These are phyloP conservation scores for Tricholauxania praeusta DNA, from an alignment of 2,888 invertebrate species.

Conservation along the genomic window DNA sequence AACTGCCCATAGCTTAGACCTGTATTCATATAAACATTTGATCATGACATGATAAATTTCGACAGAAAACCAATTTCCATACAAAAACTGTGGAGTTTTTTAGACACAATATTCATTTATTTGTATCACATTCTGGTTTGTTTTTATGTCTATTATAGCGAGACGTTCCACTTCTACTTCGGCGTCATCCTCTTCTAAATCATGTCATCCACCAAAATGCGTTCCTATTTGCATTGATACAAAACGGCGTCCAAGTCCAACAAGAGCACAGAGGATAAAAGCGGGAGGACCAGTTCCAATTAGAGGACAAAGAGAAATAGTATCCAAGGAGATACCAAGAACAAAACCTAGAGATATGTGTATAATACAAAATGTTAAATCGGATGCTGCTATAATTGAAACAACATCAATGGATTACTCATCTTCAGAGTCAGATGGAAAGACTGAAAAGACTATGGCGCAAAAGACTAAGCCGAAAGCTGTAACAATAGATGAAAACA, in stretches of 20 bases:
- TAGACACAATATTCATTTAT: no score
- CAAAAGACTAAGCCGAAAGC: constrained; percentile 39
- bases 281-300: neutral
- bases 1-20: no score
- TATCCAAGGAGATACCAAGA: neutral
- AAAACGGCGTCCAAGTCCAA: neutral
- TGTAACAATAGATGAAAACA: constrained; percentile 42
- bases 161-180: constrained; percentile 30
- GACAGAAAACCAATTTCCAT: no score
- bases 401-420: constrained; percentile 43
- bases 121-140: no score
- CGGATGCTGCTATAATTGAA: constrained; percentile 45
- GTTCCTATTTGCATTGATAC: constrained; percentile 42
- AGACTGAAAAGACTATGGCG: constrained; percentile 32
- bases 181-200: constrained; percentile 56
- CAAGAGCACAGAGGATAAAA: neutral
- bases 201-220: constrained; percentile 52
- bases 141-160: neutral
- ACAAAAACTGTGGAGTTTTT: no score
- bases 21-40: no score
- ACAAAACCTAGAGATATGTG: constrained; percentile 31
- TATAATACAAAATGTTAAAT: constrained; percentile 15
- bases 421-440: constrained; percentile 39
- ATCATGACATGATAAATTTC: no score
- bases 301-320: neutral